Percentiles rank a stretch among this genome's conserved stretches.
Evolutionary conservation across 2,888 invertebrate genomes (phyloP).

Genomic region (Ethmia dodecea): DNA sequence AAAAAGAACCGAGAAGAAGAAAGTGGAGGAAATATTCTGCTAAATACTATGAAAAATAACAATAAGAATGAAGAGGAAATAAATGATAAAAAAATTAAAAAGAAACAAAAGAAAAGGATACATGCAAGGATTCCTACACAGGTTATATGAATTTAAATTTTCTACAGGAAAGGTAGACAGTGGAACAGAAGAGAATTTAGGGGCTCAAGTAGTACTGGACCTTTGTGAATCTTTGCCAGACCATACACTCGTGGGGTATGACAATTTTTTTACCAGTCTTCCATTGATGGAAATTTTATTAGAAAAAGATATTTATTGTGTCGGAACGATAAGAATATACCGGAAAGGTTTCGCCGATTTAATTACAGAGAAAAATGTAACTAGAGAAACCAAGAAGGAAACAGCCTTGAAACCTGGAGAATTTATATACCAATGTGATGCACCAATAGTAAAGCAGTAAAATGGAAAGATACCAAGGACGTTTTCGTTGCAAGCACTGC

Average conservation of each 20-base stretch:
- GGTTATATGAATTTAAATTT: no score
- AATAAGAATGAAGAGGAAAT: conserved; percentile 1
- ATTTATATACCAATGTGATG: not conserved
- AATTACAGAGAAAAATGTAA: not conserved
- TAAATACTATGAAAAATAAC: conserved; percentile 3
- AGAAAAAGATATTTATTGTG: not conserved
- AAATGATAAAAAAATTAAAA: not conserved
- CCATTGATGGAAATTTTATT: not conserved
- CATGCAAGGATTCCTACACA: no score
- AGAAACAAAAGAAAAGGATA: not conserved
- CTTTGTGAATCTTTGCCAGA: no score
- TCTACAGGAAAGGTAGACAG: no score
- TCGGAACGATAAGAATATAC: not conserved
- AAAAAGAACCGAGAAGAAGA: conserved; percentile 3
- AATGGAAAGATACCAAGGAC: no score
- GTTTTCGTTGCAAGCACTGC: no score
- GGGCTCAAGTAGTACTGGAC: no score
- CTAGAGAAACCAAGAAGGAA: not conserved
- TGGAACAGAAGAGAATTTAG: no score
- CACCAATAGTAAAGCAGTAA: no score
- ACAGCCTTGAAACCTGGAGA: not conserved
- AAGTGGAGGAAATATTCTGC: conserved; percentile 4
- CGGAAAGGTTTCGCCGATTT: not conserved
- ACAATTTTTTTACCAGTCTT: no score
- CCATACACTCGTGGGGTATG: no score